Evolutionary conservation across 2,113 vertebrate species (phyloP), one percentile per base, ranked within the genome.

Genomic region (Catharus fuscescens): DNA sequence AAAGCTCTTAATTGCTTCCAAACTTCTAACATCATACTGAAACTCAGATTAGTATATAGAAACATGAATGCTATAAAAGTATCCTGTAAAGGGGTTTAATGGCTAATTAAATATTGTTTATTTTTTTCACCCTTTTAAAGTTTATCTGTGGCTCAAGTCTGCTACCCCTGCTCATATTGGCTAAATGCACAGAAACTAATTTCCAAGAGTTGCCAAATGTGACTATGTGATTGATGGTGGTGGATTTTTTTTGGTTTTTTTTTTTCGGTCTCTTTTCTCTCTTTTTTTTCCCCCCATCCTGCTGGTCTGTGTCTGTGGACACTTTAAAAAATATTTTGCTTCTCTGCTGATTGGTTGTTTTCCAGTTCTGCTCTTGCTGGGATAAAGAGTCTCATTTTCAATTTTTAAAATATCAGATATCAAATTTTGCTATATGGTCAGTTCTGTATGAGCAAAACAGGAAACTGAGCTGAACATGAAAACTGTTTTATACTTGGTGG

Each of bases 111-210:
- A 66, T 71, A 86, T 47, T 90, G 48, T 50, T 76, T 87, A 25
- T 88, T 44, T 95, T 69, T 91, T 95, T 82, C 42, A 85, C 74
- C 73, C 47, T 86, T 82, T 88, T 70, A 95, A 86, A 95, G 56
- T 91, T 93, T 87, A 52, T 80, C 59, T 36, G 31, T 77, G 54
- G 80, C 64, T 83, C 91, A 84, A 60, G 79, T 74, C 70, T 88
- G 61, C 65, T 86, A 61, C 45, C 59, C 14, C 32, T 61, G 34
- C 57, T 69, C 7, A 5, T 19, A 28, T 8, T 40, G 71, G 44
- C 29, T 84, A 45, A 72, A 78, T 78, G 84, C 38, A 88, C 18
- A 62, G 31, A 44, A 93, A 57, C 54, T 83, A 18, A 18, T 90
- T 59, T 87, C 29, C 60, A 73, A 78, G 65, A 38, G 34, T 62